Base-by-base conservation (phyloP, 1,140 invertebrate genomes). In the Penaeus chinensis region DNA sequence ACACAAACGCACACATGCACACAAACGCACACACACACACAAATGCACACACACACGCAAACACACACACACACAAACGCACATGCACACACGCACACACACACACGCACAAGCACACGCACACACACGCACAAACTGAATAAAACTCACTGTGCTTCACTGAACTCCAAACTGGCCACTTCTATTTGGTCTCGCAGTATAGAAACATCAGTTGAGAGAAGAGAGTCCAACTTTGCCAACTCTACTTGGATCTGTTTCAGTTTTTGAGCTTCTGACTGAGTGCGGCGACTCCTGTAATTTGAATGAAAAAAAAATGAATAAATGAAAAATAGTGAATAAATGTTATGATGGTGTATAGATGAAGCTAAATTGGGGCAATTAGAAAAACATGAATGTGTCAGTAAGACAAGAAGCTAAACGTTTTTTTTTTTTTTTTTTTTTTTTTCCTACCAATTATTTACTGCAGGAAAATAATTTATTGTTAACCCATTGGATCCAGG, bases 131-230 rank as follows among this genome's bases (percentile, higher is more conserved):
- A 54, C 54, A 54, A 4, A 54, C 20, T 27, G 19, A 61, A n/a
- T 20, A 60, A 4, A 27, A 87, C 85, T 91, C 91, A 94, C 93
- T 93, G 93, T 61, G 93, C 93, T 84, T 93, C 92, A 76, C 91
- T 92, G 91, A 95, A 96, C 85, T 95, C 94, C 63, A 95, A 91
- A 91, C 95, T 95, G 2, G 95, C 95, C 69, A 93, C 93, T 92
- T 97, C 96, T 91, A 97, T 97, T 92, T 95, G 94, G 91, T 95
- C 94, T 77, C 96, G 92, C 42, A 97, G 92, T 82, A 96, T 94
- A 22, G 94, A 93, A 2, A 97, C 95, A 93, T 96, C 96, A 89
- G 94, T 92, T 79, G 92, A 93, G 13, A 94, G 90, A 24, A 93
- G 90, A 27, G 91, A 89, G 91, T 97, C 96, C 47, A 97, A 91